A percentile compares a stretch with the other conserved stretches of the same genome.
phyloP scores from a whole-genome alignment of 2,797 vertebrate species.

The Acestrorhynchus altus region DNA sequence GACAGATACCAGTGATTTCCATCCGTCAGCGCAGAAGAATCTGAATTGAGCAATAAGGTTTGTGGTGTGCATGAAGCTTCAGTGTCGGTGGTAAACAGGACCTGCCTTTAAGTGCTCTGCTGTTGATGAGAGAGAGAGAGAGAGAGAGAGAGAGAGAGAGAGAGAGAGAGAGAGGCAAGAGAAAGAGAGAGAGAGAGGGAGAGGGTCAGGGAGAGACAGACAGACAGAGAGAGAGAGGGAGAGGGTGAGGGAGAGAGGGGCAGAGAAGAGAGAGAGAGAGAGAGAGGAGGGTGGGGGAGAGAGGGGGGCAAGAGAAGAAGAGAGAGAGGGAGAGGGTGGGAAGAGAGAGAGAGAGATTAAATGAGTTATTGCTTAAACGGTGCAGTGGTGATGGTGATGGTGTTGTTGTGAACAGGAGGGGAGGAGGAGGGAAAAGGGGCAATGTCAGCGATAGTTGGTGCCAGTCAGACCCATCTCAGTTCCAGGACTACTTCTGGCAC shows the following conservation, averaged over 20 bases:
- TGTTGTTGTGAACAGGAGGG: constrained; percentile 44
- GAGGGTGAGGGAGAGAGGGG: neutral
- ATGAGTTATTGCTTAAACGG: neutral
- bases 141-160: neutral
- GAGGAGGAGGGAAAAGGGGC: constrained; percentile 15
- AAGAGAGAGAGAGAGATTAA: neutral
- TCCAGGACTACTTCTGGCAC: constrained; percentile 34
- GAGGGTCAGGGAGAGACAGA: too few species aligned
- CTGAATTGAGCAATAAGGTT: neutral
- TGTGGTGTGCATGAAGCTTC: neutral
- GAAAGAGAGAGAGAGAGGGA: constrained; percentile 5
- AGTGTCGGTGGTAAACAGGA: neutral
- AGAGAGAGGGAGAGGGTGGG: neutral
- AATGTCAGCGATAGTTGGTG: constrained; percentile 48
- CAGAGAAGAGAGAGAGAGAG: neutral
- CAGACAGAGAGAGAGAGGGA: neutral
- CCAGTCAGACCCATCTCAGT: constrained; percentile 51
- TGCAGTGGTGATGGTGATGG: constrained; percentile 10
- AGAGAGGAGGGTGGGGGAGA: neutral
- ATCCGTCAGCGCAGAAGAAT: neutral
- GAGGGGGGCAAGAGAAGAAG: neutral
- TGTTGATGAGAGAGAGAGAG: neutral
- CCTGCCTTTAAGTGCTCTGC: neutral
- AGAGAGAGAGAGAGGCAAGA: neutral
- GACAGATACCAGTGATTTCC: neutral